A percentile compares a stretch with the other conserved stretches of the same genome.
Evolutionary conservation across 2,888 invertebrate species (phyloP).

Genomic region (Mythimna loreyi): DNA sequence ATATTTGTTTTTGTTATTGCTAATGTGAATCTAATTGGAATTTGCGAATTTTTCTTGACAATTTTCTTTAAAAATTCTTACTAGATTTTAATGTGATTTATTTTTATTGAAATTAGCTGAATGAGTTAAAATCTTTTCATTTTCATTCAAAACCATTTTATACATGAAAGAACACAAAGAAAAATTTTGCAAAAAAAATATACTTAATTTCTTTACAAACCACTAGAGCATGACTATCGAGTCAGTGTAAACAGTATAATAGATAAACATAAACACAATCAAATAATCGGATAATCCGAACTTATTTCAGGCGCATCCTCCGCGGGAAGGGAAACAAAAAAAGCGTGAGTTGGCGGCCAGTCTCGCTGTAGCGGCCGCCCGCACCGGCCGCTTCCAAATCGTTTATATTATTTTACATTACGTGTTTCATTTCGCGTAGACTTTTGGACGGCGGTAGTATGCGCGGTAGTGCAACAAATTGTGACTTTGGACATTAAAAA

Average conservation of each 20-base stretch:
- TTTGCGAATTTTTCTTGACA: slow-evolving; percentile 50
- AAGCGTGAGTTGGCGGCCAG: slow-evolving; percentile 78
- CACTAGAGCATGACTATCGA: slow-evolving; percentile 41
- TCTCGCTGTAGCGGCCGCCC: slow-evolving; percentile 85
- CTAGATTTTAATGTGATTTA: background rate
- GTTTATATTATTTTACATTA: slow-evolving; percentile 88
- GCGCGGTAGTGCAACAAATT: slow-evolving; percentile 87
- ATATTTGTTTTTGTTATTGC: slow-evolving; percentile 75
- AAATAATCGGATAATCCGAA: slow-evolving; percentile 78
- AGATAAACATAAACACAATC: slow-evolving; percentile 64
- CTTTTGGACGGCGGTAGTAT: slow-evolving; percentile 87
- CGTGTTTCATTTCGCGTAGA: slow-evolving; percentile 90
- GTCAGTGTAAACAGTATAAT: slow-evolving; percentile 41
- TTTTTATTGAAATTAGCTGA: background rate
- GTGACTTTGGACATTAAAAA: slow-evolving; percentile 85
- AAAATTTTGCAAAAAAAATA: background rate
- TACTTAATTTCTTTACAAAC: slow-evolving; percentile 10
- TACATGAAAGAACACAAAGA: background rate
- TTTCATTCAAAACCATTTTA: background rate
- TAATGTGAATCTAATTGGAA: slow-evolving; percentile 83
- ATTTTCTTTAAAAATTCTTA: background rate
- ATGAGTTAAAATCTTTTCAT: background rate
- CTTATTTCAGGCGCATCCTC: slow-evolving; percentile 85
- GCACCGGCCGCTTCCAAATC: slow-evolving; percentile 86
- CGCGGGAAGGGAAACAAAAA: slow-evolving; percentile 85